Base-by-base conservation (phyloP, 2,113 vertebrate species). In the Murina feae region DNA sequence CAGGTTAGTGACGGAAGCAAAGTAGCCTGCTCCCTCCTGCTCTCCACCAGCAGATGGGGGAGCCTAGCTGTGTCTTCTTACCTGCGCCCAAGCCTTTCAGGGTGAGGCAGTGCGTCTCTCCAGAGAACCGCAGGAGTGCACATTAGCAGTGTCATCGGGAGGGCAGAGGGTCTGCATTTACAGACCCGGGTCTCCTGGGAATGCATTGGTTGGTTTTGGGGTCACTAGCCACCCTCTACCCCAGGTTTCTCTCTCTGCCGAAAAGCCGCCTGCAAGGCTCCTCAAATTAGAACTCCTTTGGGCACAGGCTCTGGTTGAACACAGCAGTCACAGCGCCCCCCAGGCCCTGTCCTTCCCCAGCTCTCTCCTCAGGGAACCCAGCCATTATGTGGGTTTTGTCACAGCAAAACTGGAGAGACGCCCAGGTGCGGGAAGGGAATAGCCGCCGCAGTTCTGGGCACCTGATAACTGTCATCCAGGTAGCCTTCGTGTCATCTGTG, bases 1-100 rank as follows among this genome's bases (percentile, higher is more conserved):
- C 99, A 99, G 99, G 99, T 99, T 98, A 42, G 98, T 98, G 82
- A 85, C 7, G 32, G 53, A 71, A 39, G 42, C 37, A 3, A 44
- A 79, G 76, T 6, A 9, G 17, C 65, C 11, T 42, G 18, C 16
- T 20, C 21, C 49, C 37, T 51, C 35, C 30, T 17, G 28, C 32
- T 78, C 10, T 53, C 39, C 2, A 20, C 53, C 35, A 4, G 0
- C 1, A 1, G 58, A 9, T 9, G 49, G 37, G 16, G 35, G 16
- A 21, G 28, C 4, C 3, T 23, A 7, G 6, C 30, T 47, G n/a
- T 60, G 47, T 80, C 42, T 75, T 80, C 53, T 23, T 55, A n/a
- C 53, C 30, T 39, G 30, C 51, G 47, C 14, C 17, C 8, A 21
- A 1, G 42, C 11, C 12, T 80, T 30, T 63, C 69, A 65, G 55